Evolutionary conservation across 2,113 vertebrate genomes (phyloP).

Genomic region (Melospiza georgiana): DNA sequence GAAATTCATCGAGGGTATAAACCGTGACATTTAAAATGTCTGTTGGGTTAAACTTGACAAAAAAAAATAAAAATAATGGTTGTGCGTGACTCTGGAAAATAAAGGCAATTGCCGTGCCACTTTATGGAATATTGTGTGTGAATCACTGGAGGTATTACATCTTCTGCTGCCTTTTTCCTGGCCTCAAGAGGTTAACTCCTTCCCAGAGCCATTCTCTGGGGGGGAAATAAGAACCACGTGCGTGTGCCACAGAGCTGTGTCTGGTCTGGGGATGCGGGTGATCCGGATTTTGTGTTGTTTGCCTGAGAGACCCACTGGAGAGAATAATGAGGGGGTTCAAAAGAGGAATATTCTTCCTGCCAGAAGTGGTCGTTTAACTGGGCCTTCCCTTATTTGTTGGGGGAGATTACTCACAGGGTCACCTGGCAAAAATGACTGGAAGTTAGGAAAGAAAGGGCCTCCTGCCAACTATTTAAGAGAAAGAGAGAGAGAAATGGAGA

Average conservation of each 20-base stretch:
- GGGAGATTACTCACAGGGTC: constrained; percentile 50
- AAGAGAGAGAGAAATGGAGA: constrained; percentile 30
- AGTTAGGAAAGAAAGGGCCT: constrained; percentile 63
- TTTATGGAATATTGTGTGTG: not conserved
- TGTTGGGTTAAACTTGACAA: constrained; percentile 4
- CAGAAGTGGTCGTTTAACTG: constrained; percentile 29
- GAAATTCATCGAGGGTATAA: constrained; percentile 40
- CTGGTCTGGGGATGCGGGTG: not conserved
- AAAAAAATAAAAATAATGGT: not conserved
- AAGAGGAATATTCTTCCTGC: not conserved
- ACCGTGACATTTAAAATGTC: constrained; percentile 2
- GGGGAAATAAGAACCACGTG: not conserved
- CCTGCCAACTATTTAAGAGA: constrained; percentile 48
- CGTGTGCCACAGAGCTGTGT: not conserved
- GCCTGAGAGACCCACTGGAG: not conserved
- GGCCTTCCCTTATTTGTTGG: constrained; percentile 37
- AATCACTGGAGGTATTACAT: constrained; percentile 6
- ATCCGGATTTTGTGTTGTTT: not conserved
- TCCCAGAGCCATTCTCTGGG: not conserved
- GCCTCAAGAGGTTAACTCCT: constrained; percentile 43
- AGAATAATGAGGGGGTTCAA: constrained; percentile 23
- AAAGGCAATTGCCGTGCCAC: not conserved
- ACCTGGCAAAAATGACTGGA: constrained; percentile 63
- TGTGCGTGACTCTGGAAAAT: not conserved
- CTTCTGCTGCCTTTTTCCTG: constrained; percentile 15